These are phyloP conservation scores for Parapsyche elsis DNA, from an alignment of 1,140 invertebrate species.

Conservation along the genomic window DNA sequence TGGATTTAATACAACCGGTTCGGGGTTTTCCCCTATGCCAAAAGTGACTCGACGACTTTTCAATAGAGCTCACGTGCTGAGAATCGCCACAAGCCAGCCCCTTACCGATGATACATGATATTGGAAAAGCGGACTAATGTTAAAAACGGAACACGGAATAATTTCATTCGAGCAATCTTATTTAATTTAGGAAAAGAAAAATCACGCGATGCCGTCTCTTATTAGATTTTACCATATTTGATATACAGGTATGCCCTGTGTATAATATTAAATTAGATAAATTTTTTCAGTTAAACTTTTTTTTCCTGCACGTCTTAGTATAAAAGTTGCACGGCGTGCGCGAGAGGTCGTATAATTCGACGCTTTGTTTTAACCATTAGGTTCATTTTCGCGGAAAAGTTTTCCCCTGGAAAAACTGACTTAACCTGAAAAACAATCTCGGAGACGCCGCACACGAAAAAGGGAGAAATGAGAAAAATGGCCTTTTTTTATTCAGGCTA, in stretches of 20 bases:
- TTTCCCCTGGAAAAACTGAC: slow-evolving; percentile 28
- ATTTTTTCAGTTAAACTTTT: too few relatives aligned
- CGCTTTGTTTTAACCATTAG: slow-evolving; percentile 29
- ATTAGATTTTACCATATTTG: too few relatives aligned
- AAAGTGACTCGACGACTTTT: slow-evolving; percentile 7
- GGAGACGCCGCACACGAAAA: background rate
- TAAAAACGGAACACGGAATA: background rate
- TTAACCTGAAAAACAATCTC: slow-evolving; percentile 39
- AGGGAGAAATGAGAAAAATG: slow-evolving; percentile 29
- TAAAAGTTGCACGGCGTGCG: too few relatives aligned
- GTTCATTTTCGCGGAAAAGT: slow-evolving; percentile 14
- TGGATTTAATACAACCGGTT: background rate
- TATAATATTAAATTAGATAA: too few relatives aligned
- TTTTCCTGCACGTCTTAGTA: too few relatives aligned
- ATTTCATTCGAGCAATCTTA: too few relatives aligned
- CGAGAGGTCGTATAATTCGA: too few relatives aligned
- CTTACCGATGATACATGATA: too few relatives aligned
- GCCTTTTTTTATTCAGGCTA: slow-evolving; percentile 14
- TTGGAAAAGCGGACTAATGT: too few relatives aligned
- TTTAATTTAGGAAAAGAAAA: too few relatives aligned
- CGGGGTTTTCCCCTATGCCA: background rate
- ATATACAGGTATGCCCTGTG: too few relatives aligned
- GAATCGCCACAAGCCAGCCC: background rate
- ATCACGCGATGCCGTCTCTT: too few relatives aligned
- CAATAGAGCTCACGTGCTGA: background rate